Conservation (phyloP, 2,113 vertebrate genomes). For the Corvus moneduloides region DNA sequence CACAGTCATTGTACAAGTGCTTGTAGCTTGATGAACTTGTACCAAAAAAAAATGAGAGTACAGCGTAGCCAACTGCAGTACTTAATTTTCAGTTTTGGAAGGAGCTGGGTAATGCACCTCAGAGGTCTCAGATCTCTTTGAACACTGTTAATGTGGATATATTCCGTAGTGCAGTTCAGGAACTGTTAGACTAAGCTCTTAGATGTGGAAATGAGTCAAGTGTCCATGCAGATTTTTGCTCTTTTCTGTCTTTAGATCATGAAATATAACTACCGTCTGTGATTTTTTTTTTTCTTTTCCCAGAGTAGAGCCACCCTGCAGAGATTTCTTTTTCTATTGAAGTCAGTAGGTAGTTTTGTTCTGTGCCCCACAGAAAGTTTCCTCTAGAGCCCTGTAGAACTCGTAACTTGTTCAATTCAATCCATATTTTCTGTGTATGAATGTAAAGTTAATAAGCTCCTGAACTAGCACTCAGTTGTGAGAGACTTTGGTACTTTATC, state of each 20-base stretch:
- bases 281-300: neutral
- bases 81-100: neutral
- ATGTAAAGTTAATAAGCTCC: neutral
- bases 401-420: neutral
- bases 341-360: constrained; percentile 12
- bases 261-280: neutral
- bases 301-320: neutral
- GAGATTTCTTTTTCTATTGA: neutral
- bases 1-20: neutral
- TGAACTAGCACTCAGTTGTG: neutral
- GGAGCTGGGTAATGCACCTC: neutral
- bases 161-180: neutral
- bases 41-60: neutral
- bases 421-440: neutral
- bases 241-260: constrained; percentile 4
- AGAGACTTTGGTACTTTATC: neutral
- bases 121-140: neutral
- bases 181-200: constrained; percentile 2
- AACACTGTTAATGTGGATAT: neutral
- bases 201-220: constrained; percentile 30
- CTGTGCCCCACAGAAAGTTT: neutral
- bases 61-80: neutral
- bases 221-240: constrained; percentile 44
- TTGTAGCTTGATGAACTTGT: neutral
- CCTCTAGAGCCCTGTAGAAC: neutral